Conservation (phyloP, 2,888 invertebrate species). For the Metalampra italica region DNA sequence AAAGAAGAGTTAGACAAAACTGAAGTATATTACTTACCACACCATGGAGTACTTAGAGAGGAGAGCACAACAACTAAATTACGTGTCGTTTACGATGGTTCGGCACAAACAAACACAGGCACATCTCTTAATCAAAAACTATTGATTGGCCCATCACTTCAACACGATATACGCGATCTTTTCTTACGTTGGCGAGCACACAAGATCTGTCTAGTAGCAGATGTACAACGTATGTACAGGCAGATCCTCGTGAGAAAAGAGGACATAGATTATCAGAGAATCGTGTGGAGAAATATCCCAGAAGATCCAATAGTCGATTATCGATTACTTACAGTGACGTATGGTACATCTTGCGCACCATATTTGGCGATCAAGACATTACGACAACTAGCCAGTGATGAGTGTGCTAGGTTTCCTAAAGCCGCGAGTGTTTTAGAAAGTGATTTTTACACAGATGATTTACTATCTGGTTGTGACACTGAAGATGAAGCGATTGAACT, state of each 20-base stretch:
- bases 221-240: constrained; percentile 17
- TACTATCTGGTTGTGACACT: constrained; percentile 18
- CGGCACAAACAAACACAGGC: constrained; percentile 9
- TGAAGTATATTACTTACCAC: constrained; percentile 11
- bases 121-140: constrained; percentile 15
- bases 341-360: constrained; percentile 21
- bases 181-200: constrained; percentile 14
- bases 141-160: constrained; percentile 15
- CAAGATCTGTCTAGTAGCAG: constrained; percentile 11
- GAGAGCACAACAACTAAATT: constrained; percentile 13
- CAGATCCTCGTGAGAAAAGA: constrained; percentile 7
- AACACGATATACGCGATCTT: constrained; percentile 15
- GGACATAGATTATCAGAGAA: constrained; percentile 14
- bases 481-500: constrained; percentile 16
- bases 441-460: constrained; percentile 20
- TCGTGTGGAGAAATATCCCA: constrained; percentile 14
- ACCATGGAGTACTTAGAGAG: constrained; percentile 15
- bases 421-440: constrained; percentile 9
- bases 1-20: not conserved
- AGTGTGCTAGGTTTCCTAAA: constrained; percentile 10
- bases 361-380: constrained; percentile 17
- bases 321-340: constrained; percentile 15
- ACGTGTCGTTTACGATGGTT: constrained; percentile 16
- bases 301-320: constrained; percentile 11
- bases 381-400: constrained; percentile 14